Evolutionary conservation across 2,113 vertebrate species (phyloP).

Genomic region (Malurus melanocephalus): DNA sequence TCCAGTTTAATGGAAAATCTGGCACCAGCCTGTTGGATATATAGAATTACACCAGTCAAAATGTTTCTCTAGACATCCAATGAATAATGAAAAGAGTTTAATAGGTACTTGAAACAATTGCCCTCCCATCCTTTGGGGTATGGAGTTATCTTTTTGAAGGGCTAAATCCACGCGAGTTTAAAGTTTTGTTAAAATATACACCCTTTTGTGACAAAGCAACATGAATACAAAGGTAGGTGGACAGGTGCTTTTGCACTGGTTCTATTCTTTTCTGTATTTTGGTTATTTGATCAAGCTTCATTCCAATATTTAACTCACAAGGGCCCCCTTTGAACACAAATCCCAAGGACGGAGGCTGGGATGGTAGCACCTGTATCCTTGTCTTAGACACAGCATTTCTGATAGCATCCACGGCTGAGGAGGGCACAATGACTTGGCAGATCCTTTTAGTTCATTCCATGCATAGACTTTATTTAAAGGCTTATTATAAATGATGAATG

Average conservation of each 20-base stretch:
- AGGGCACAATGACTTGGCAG: background rate
- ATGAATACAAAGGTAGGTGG: background rate
- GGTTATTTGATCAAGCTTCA: background rate
- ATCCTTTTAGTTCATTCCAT: background rate
- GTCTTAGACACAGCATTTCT: background rate
- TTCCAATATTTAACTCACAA: background rate
- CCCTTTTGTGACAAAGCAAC: background rate
- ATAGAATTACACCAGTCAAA: conserved; percentile 42
- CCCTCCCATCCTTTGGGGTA: background rate
- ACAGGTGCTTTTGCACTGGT: background rate
- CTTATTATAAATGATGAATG: background rate
- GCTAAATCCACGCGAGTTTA: background rate
- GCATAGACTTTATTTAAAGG: background rate
- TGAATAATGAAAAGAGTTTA: conserved; percentile 57
- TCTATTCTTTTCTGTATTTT: background rate
- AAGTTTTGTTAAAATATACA: background rate
- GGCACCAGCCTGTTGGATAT: conserved; percentile 16
- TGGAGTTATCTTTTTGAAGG: background rate
- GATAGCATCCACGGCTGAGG: background rate
- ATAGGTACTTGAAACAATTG: background rate
- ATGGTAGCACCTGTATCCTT: background rate
- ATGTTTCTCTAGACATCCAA: conserved; percentile 43
- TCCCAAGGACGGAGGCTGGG: background rate
- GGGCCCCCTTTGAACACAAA: background rate
- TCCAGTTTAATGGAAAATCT: conserved; percentile 41